Base-by-base conservation (phyloP, 2,888 invertebrate species). In the Volucella inanis region DNA sequence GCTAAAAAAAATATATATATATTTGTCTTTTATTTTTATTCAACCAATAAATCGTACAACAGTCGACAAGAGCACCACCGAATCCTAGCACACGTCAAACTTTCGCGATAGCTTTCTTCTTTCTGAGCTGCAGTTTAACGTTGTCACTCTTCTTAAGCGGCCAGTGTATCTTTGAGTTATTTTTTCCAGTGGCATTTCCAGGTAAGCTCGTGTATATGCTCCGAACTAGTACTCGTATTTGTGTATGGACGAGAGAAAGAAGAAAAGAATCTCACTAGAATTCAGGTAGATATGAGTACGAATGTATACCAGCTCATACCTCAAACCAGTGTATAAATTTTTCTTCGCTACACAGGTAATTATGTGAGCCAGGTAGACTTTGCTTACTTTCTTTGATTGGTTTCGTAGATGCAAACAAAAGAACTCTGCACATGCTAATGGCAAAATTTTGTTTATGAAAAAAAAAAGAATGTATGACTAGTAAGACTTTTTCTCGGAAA, bases 21-120 rank as follows among this genome's bases (percentile, higher is more conserved):
- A 31, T 6, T 31, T 31, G 0, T 31, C 31, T 31, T 31, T 6
- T 22, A 22, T 22, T 31, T 31, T 31, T 31, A 31, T 6, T 31
- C 1, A 0, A 31, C 6, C 0, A 31, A 39, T 8, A 38, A 38
- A 12, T 9, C 10, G 22, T 31, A 52, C 45, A 62, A 65, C 77
- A 65, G 50, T 70, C 57, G 52, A 55, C 47, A 41, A 49, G 57
- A 49, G 54, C 39, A 83, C 71, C 76, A 81, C 80, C 76, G 61
- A 67, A 50, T 75, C 81, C 80, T 68, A 61, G 55, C 52, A 43
- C 87, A 89, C 91, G 89, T 90, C 91, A 89, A 89, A 88, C 89
- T 88, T 88, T 88, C 88, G 87, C 89, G 90, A 89, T 89, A 90
- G 91, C 90, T 91, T 91, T 91, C 91, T 91, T 90, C 89, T 90